A percentile compares a stretch with the other conserved stretches of the same genome.
Conservation (phyloP, 2,797 vertebrate genomes). For the Acropternis orthonyx region DNA sequence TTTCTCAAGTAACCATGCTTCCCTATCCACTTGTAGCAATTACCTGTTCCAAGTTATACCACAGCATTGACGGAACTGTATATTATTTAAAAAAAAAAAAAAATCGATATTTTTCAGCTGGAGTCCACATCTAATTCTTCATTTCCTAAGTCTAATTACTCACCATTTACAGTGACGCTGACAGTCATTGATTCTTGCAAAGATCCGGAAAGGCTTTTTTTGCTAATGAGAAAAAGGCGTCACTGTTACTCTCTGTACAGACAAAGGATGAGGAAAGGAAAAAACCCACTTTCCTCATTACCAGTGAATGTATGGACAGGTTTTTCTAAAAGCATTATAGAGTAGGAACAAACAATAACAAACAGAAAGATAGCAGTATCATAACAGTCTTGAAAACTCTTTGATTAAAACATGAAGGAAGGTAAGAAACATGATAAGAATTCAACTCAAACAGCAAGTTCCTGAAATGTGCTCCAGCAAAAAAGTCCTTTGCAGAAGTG, state of each 20-base stretch:
- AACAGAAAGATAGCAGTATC: background rate
- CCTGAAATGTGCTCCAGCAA: background rate
- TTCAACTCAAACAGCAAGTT: background rate
- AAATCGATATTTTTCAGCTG: conserved; percentile 11
- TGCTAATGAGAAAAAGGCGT: conserved; percentile 41
- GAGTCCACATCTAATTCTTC: background rate
- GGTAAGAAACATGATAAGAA: background rate
- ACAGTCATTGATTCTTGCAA: conserved; percentile 41
- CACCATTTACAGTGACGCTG: background rate
- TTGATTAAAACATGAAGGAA: background rate
- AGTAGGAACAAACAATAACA: background rate
- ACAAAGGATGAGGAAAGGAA: background rate
- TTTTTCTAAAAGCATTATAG: background rate
- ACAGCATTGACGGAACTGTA: background rate
- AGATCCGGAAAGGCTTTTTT: conserved; percentile 45
- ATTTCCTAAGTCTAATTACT: conserved; percentile 52
- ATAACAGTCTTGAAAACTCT: background rate
- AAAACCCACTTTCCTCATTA: background rate
- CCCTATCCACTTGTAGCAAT: background rate
- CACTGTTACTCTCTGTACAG: background rate
- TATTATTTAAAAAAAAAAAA: background rate
- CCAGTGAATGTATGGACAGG: background rate
- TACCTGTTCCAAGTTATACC: background rate
- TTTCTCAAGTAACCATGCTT: background rate
- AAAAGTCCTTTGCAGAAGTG: background rate